These are phyloP conservation scores for Pedicia rivosa DNA, from an alignment of 2,888 invertebrate species.

Conservation along the genomic window DNA sequence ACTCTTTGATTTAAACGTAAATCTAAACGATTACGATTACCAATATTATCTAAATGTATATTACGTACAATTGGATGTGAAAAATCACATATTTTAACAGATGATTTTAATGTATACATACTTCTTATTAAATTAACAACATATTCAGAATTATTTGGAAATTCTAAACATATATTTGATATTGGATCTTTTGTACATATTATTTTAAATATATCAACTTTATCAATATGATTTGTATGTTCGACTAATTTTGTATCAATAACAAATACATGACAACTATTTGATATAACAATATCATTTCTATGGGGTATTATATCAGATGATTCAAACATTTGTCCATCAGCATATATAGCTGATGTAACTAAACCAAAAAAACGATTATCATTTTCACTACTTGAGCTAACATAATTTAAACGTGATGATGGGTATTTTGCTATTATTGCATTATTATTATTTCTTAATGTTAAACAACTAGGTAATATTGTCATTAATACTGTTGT, in stretches of 20 bases:
- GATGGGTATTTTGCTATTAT: slow-evolving; percentile 77
- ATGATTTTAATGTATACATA: slow-evolving; percentile 46
- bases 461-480: slow-evolving; percentile 58
- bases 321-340: slow-evolving; percentile 7
- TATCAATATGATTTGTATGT: slow-evolving; percentile 63
- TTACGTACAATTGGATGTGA: not conserved
- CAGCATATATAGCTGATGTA: slow-evolving; percentile 54
- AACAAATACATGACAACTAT: slow-evolving; percentile 90
- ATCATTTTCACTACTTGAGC: slow-evolving; percentile 80
- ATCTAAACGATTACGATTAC: not conserved
- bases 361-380: slow-evolving; percentile 85
- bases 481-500: slow-evolving; percentile 76
- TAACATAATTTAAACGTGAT: slow-evolving; percentile 73
- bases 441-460: slow-evolving; percentile 62
- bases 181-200: slow-evolving; percentile 67
- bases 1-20: not conserved
- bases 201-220: slow-evolving; percentile 71
- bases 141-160: slow-evolving; percentile 71
- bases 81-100: not conserved
- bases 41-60: not conserved
- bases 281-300: slow-evolving; percentile 45
- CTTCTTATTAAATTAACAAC: slow-evolving; percentile 55
- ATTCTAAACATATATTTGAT: slow-evolving; percentile 69
- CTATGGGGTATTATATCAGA: slow-evolving; percentile 8
- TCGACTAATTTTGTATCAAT: slow-evolving; percentile 75